phyloP scores from a whole-genome alignment of 2,797 vertebrate species.

The Notoglanidium macrostoma region DNA sequence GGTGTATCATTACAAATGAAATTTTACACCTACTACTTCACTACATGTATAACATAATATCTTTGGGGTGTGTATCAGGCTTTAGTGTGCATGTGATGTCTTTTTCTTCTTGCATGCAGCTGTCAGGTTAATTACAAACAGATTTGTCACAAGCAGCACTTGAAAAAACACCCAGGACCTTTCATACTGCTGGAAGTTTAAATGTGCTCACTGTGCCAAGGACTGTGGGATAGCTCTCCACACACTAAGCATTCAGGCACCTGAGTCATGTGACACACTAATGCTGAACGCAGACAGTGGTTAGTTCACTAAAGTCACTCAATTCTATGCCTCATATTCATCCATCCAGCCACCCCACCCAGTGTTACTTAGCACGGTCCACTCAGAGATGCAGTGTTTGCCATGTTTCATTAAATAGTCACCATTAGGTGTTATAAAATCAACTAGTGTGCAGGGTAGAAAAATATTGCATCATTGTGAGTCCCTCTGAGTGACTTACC shows the following conservation, averaged over 20 bases:
- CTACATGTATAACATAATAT: background rate
- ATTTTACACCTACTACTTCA: background rate
- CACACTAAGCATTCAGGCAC: background rate
- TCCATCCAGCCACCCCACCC: background rate
- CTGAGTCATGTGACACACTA: constrained; percentile 2
- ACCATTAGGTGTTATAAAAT: background rate
- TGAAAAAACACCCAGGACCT: no score
- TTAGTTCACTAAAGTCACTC: background rate
- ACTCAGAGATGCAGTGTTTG: background rate
- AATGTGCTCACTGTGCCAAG: constrained; percentile 8
- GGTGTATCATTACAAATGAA: background rate
- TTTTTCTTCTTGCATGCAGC: background rate
- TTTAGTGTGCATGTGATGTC: background rate
- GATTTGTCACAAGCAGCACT: background rate
- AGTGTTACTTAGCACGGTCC: background rate
- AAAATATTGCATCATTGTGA: background rate
- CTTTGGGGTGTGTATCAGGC: background rate
- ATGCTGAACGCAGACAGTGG: background rate
- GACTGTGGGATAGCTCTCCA: background rate
- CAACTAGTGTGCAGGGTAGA: background rate
- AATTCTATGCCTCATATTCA: background rate
- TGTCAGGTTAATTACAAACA: background rate
- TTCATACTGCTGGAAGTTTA: constrained; percentile 7
- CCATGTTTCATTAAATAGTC: background rate
- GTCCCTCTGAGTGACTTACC: background rate